These are phyloP conservation scores for Mesocentrotus franciscanus DNA, from an alignment of 53 echinoderm and acorn worm genomes.

Conservation along the genomic window DNA sequence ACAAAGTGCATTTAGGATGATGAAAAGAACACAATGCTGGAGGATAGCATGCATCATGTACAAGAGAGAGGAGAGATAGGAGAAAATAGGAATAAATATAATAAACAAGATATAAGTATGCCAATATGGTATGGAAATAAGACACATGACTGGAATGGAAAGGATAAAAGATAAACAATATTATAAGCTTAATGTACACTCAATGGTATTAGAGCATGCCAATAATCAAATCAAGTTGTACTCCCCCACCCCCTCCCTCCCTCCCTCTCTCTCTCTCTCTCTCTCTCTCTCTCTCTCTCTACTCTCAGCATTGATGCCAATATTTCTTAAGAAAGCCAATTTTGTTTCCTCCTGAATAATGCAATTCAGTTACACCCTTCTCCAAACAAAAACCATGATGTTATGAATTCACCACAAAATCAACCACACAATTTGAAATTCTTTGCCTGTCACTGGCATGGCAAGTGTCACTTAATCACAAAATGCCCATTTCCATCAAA, in stretches of 20 bases:
- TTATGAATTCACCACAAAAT: conserved; percentile 38
- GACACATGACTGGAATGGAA: background rate
- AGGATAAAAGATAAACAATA: background rate
- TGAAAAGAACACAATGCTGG: background rate
- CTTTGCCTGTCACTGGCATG: conserved; percentile 9
- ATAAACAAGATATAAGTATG: background rate
- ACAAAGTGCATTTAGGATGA: background rate
- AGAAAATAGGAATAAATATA: background rate
- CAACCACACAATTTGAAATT: background rate
- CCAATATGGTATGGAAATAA: no score
- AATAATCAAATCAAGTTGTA: no score
- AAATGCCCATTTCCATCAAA: conserved; percentile 26
- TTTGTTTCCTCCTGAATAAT: conserved; percentile 16
- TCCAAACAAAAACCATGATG: background rate
- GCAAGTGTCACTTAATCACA: conserved; percentile 32
- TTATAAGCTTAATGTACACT: background rate
- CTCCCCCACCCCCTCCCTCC: no score
- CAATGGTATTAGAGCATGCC: no score
- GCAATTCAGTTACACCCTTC: background rate
- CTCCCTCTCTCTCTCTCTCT: no score
- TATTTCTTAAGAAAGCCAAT: background rate
- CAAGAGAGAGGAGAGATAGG: background rate
- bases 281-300: no score
- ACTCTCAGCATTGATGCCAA: background rate
- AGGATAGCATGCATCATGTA: background rate